These are phyloP conservation scores for Acyrthosiphon pisum DNA, from an alignment of 1,140 invertebrate species.

Conservation along the genomic window DNA sequence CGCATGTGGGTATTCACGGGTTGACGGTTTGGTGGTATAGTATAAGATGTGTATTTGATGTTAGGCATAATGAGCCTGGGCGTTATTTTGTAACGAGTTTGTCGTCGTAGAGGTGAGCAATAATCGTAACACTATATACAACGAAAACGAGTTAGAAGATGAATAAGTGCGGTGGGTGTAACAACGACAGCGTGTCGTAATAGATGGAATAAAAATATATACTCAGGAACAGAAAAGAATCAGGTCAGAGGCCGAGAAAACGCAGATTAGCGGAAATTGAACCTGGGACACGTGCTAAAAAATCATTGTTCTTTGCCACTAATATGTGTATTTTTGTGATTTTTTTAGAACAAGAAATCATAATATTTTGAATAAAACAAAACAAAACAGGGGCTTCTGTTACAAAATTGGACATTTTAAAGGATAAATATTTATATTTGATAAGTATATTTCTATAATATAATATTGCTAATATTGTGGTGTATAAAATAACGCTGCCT, in stretches of 20 bases:
- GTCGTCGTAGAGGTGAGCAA: neutral
- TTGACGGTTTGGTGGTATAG: neutral
- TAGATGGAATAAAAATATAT: neutral
- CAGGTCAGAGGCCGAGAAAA: neutral
- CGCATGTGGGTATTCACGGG: neutral
- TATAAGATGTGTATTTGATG: neutral
- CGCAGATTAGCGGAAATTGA: neutral
- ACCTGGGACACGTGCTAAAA: neutral
- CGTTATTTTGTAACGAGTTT: neutral
- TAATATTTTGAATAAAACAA: neutral
- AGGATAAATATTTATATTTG: neutral
- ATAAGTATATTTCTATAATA: neutral
- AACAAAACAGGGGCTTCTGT: neutral
- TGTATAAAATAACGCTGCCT: neutral
- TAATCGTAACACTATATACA: neutral
- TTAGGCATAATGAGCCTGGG: neutral
- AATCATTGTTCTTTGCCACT: neutral
- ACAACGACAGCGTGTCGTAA: neutral
- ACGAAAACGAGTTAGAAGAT: neutral
- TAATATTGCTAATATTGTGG: neutral
- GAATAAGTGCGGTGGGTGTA: neutral
- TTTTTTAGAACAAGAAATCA: neutral
- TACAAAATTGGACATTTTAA: neutral
- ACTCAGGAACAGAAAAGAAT: neutral
- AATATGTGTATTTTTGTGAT: neutral